Evolutionary conservation across 2,113 vertebrate species (phyloP).

Genomic region (Dascyllus trimaculatus): DNA sequence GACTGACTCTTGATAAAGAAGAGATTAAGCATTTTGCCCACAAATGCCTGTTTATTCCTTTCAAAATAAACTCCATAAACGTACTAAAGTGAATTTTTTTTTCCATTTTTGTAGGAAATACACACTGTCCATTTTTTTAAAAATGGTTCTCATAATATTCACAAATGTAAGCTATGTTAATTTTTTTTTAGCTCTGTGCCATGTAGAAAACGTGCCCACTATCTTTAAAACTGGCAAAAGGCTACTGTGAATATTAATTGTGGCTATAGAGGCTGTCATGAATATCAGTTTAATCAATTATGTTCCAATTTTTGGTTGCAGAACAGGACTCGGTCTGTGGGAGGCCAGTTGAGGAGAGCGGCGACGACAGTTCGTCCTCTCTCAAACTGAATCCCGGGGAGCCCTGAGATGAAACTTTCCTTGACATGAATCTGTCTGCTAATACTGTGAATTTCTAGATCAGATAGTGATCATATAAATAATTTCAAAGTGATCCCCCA

Average conservation of each 20-base stretch:
- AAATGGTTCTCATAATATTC: no score
- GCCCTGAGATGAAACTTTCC: constrained; percentile 39
- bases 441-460: constrained; percentile 29
- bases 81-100: no score
- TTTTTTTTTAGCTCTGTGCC: no score
- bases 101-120: no score
- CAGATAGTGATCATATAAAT: neutral
- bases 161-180: neutral
- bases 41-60: no score
- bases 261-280: neutral
- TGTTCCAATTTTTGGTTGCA: constrained; percentile 40
- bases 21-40: no score
- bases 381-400: constrained; percentile 58
- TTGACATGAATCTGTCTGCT: neutral
- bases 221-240: no score
- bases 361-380: constrained; percentile 61
- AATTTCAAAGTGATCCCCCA: neutral
- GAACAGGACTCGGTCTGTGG: constrained; percentile 65
- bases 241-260: no score
- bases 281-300: neutral
- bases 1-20: no score
- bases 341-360: constrained; percentile 82
- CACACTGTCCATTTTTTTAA: no score
- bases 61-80: no score
- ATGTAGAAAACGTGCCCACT: no score